Conservation (phyloP, 2,797 vertebrate genomes). For the Melanotaenia maccullochi region DNA sequence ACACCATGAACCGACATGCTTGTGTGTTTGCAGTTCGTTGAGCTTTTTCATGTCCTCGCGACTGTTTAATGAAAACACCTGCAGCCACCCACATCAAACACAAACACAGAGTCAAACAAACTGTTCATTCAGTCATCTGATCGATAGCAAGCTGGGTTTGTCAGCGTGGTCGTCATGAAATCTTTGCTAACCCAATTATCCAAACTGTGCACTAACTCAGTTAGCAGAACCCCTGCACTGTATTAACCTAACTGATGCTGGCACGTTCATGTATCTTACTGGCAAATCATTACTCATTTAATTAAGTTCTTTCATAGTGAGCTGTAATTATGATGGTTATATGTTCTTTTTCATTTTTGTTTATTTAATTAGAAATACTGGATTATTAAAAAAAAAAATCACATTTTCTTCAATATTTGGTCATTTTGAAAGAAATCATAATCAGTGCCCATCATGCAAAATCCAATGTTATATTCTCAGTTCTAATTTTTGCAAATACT, state of each 20-base stretch:
- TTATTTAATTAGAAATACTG: background rate
- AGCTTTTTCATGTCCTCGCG: constrained; percentile 29
- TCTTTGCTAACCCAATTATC: constrained; percentile 72
- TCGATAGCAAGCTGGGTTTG: constrained; percentile 59
- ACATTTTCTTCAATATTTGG: background rate
- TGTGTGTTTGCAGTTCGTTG: constrained; percentile 9
- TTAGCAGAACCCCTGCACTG: constrained; percentile 52
- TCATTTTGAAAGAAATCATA: background rate
- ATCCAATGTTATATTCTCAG: background rate
- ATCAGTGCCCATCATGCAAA: background rate
- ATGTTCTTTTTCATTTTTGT: constrained; percentile 14
- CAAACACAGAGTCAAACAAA: background rate
- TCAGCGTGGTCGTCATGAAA: constrained; percentile 51
- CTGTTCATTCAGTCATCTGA: constrained; percentile 57
- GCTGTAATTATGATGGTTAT: constrained; percentile 12
- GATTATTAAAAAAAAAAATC: background rate
- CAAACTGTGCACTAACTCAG: constrained; percentile 48
- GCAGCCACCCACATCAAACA: constrained; percentile 28
- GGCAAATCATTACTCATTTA: constrained; percentile 28
- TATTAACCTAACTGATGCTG: constrained; percentile 49
- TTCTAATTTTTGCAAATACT: background rate
- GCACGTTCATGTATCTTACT: constrained; percentile 15
- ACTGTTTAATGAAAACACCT: constrained; percentile 66
- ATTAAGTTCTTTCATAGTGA: constrained; percentile 27
- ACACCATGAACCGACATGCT: background rate